phyloP scores from a whole-genome alignment of 1,140 invertebrate genomes.

The Neodiprion fabricii region DNA sequence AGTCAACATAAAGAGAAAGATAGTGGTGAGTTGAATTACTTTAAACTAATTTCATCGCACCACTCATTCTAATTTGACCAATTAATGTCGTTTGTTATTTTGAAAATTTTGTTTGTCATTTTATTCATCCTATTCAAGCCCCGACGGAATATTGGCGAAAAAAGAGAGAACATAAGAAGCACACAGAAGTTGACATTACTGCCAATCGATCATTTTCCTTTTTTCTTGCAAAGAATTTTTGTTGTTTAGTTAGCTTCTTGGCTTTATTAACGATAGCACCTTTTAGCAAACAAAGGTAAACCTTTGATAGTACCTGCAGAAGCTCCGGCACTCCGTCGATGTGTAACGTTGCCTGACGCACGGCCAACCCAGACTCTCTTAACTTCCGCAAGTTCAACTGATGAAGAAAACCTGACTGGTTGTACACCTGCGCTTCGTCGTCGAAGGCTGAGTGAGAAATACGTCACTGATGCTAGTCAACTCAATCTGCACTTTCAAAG shows the following conservation, averaged over 20 bases:
- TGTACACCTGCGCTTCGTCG: slow-evolving; percentile 73
- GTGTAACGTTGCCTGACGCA: slow-evolving; percentile 56
- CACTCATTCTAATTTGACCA: no score
- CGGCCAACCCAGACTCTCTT: slow-evolving; percentile 44
- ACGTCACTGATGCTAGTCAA: slow-evolving; percentile 76
- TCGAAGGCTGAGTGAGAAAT: slow-evolving; percentile 74
- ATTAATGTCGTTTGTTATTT: not conserved
- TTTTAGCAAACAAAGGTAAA: slow-evolving; percentile 50
- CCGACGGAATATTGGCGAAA: not conserved
- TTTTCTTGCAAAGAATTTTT: slow-evolving; percentile 16
- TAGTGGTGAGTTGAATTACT: slow-evolving; percentile 43
- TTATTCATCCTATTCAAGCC: not conserved
- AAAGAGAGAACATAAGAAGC: not conserved
- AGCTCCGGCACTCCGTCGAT: slow-evolving; percentile 47
- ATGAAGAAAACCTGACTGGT: slow-evolving; percentile 57
- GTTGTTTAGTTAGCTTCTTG: slow-evolving; percentile 27
- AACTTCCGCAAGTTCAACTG: slow-evolving; percentile 56
- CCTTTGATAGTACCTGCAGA: slow-evolving; percentile 43
- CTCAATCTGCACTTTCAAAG: slow-evolving; percentile 76
- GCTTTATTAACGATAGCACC: slow-evolving; percentile 47
- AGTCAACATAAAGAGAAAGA: slow-evolving; percentile 49
- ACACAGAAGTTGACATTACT: not conserved
- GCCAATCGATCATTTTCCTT: slow-evolving; percentile 18
- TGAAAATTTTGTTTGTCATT: not conserved
- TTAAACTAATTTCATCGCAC: not conserved